Evolutionary conservation across 2,888 invertebrate genomes (phyloP).

Genomic region (Lithophane socia): DNA sequence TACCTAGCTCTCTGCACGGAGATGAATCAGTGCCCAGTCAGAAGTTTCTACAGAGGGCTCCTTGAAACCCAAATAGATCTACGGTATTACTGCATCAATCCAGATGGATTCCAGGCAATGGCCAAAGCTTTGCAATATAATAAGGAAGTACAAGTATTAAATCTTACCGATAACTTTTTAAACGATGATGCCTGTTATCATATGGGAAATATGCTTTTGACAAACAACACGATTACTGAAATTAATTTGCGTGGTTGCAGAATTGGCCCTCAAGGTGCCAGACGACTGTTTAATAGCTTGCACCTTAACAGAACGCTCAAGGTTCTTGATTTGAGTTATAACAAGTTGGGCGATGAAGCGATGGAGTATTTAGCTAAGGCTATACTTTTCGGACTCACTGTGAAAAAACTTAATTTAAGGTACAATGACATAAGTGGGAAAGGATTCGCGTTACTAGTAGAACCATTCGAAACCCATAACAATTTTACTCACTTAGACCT

Average conservation of each 20-base stretch:
- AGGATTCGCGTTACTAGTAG: slow-evolving; percentile 69
- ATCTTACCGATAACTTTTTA: slow-evolving; percentile 81
- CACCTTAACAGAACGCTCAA: slow-evolving; percentile 70
- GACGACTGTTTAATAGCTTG: slow-evolving; percentile 70
- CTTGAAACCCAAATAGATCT: slow-evolving; percentile 76
- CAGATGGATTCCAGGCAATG: slow-evolving; percentile 80
- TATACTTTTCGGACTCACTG: slow-evolving; percentile 71
- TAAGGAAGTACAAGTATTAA: slow-evolving; percentile 73
- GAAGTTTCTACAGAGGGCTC: slow-evolving; percentile 74
- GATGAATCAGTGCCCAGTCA: slow-evolving; percentile 78
- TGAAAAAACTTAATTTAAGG: slow-evolving; percentile 76
- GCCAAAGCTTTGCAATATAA: slow-evolving; percentile 78
- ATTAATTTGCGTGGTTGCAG: slow-evolving; percentile 81
- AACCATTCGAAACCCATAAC: slow-evolving; percentile 77
- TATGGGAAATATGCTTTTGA: slow-evolving; percentile 78
- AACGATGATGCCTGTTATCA: slow-evolving; percentile 81
- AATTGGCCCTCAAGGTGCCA: slow-evolving; percentile 77
- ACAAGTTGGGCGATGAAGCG: slow-evolving; percentile 76
- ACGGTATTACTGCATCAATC: slow-evolving; percentile 80
- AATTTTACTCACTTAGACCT: slow-evolving; percentile 77
- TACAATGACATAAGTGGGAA: slow-evolving; percentile 77
- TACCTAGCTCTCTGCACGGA: slow-evolving; percentile 80
- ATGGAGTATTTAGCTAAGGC: slow-evolving; percentile 71
- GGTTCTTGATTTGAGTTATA: slow-evolving; percentile 76
- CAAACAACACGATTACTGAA: slow-evolving; percentile 74